Base-by-base conservation (phyloP, 2,888 invertebrate species). In the Empis stercorea region DNA sequence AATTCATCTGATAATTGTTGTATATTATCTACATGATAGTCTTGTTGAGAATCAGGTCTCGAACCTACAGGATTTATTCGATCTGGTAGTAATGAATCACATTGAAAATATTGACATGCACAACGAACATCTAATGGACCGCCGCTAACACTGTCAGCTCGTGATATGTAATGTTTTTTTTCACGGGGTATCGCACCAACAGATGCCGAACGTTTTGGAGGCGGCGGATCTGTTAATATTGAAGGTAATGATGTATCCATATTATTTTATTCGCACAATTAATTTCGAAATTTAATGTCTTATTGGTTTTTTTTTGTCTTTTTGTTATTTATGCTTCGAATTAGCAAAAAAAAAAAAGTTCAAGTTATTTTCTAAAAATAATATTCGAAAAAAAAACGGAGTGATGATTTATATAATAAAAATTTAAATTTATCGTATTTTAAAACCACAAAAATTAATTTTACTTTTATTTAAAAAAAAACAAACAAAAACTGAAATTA, bases 91-190 rank as follows among this genome's bases (percentile, higher is more conserved):
- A 87, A 69, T 51, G 83, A 82, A 67, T 87, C 84, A 65, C 82
- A 79, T 73, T 85, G 81, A 70, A 80, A 88, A 71, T 80, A 88
- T 72, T 88, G 87, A 72, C 88, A 87, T 56, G 76, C 87, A 70
- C 88, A 87, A 57, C 88, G 80, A 52, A 88, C 87, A 65, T 87
- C 87, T 61, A 84, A 75, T 50, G 86, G 79, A 57, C 75, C 78
- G 57, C 81, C 77, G 58, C 81, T 77, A 54, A 81, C 79, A 63
- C 82, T 79, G 62, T 81, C 79, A 63, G 78, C 79, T 60, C 84
- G 76, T 51, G 84, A 82, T 47, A 81, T 80, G 62, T 79, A 75
- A 59, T 80, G 74, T 52, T 75, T 74, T 61, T 75, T 78, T 59
- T 75, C 74, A 59, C 75, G 65, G 48, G 77, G 78, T 61, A 75